Evolutionary conservation across 2,888 invertebrate species (phyloP).

Genomic region (Cryptosula pallasiana): DNA sequence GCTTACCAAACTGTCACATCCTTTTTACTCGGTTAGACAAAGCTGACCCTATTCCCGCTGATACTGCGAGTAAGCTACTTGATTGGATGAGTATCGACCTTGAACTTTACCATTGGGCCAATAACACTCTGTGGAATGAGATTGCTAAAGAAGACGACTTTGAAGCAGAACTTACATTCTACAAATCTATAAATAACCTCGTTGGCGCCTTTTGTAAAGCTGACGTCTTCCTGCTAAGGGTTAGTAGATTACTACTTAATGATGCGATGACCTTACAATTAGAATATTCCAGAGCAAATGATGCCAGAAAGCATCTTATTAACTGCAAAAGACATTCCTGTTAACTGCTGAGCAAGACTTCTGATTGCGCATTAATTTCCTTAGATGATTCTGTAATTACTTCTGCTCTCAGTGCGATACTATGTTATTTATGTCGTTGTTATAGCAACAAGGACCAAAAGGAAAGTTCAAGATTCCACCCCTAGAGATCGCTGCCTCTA

Average conservation of each 20-base stretch:
- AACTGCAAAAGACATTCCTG: too few species aligned
- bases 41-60: neutral
- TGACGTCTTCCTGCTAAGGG: neutral
- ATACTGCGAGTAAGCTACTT: neutral
- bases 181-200: slow-evolving; percentile 16
- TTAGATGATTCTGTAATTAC: too few species aligned
- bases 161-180: neutral
- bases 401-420: neutral
- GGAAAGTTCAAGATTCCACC: neutral
- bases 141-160: slow-evolving; percentile 3
- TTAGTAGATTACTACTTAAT: too few species aligned
- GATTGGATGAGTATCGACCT: slow-evolving; percentile 18
- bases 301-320: too few species aligned
- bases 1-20: too few species aligned
- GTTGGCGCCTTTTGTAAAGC: slow-evolving; percentile 12
- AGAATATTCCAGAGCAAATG: too few species aligned
- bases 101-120: slow-evolving; percentile 1
- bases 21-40: too few species aligned
- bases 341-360: too few species aligned
- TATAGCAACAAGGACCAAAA: neutral
- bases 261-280: too few species aligned
- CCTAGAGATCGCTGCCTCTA: slow-evolving; percentile 6
- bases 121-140: slow-evolving; percentile 8
- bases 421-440: neutral
- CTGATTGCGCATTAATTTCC: too few species aligned